Evolutionary conservation across 2,113 vertebrate species (phyloP).

Genomic region (Ursus arctos): DNA sequence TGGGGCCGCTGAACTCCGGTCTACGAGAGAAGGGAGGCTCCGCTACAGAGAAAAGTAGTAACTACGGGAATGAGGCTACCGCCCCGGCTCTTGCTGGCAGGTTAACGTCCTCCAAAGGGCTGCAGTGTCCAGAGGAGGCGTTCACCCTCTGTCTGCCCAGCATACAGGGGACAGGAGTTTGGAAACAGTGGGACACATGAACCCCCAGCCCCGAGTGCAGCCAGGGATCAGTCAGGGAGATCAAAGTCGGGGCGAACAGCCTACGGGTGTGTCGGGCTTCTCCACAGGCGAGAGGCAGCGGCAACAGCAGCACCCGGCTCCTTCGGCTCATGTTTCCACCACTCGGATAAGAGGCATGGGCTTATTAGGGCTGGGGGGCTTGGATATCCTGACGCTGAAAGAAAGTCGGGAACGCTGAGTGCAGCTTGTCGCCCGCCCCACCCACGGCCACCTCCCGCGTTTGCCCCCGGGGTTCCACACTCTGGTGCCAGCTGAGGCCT

Average conservation of each 20-base stretch:
- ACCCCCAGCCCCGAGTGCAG: slow-evolving; percentile 23
- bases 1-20: not conserved
- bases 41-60: not conserved
- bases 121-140: not conserved
- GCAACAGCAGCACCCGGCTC: not conserved
- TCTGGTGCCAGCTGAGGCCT: not conserved
- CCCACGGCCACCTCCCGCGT: fast-evolving
- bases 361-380: slow-evolving; percentile 90
- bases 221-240: slow-evolving; percentile 65
- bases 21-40: not conserved
- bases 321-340: slow-evolving; percentile 91
- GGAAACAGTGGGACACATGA: not conserved
- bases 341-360: slow-evolving; percentile 95
- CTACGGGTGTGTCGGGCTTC: slow-evolving; percentile 48
- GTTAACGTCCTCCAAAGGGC: not conserved
- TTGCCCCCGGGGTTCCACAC: not conserved
- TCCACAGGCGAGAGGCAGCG: not conserved
- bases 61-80: not conserved
- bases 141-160: not conserved
- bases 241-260: slow-evolving; percentile 24
- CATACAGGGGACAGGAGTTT: not conserved
- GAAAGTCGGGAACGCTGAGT: not conserved
- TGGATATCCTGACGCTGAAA: slow-evolving; percentile 89
- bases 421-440: fast-evolving
- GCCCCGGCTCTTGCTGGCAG: slow-evolving; percentile 24